Evolutionary conservation across 2,113 vertebrate species (phyloP).

Genomic region (Solenodon paradoxus): DNA sequence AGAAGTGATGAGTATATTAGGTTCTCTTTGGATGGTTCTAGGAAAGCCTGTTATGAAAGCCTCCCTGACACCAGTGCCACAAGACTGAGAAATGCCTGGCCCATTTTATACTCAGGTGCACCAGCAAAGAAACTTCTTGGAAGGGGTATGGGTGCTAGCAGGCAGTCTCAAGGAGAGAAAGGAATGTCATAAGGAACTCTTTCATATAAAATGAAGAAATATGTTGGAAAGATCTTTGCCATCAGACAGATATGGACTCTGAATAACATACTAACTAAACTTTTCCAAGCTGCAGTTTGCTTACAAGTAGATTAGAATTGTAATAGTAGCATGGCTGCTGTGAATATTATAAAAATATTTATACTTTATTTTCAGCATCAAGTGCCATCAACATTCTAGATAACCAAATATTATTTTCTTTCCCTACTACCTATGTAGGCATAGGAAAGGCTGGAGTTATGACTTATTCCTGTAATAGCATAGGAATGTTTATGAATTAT

Average conservation of each 20-base stretch:
- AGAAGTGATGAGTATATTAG: neutral
- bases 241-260: neutral
- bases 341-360: slow-evolving; percentile 2
- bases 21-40: neutral
- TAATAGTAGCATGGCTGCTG: neutral
- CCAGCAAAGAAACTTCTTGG: neutral
- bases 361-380: neutral
- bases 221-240: neutral
- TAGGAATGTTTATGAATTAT: slow-evolving; percentile 39
- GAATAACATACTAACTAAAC: neutral
- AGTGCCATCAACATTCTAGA: neutral
- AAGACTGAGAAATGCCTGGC: neutral
- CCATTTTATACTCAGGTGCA: neutral
- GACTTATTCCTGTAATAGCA: neutral
- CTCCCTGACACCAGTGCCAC: neutral
- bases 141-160: neutral
- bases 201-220: neutral
- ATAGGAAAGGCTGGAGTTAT: neutral
- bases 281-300: neutral
- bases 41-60: neutral
- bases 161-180: neutral
- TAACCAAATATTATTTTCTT: slow-evolving; percentile 21
- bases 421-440: neutral
- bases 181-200: neutral
- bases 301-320: neutral